Percentiles rank a stretch among this genome's conserved stretches.
Conservation (phyloP, 2,113 vertebrate genomes). For the Phocoena sinus region DNA sequence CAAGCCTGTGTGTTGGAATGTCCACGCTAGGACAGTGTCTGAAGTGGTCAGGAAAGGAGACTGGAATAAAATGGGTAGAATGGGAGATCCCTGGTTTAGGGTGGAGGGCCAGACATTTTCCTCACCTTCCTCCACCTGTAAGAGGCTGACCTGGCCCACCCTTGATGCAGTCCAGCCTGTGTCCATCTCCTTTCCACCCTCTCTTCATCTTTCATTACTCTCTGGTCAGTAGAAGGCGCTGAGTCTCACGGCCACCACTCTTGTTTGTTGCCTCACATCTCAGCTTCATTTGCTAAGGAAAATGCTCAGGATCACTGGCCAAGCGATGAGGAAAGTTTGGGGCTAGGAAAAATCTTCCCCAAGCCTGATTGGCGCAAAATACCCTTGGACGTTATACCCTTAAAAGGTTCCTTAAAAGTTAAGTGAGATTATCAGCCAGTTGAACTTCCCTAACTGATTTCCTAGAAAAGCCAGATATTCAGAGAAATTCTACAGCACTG, state of each 20-base stretch:
- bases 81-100: neutral
- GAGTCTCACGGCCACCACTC: neutral
- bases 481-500: slow-evolving; percentile 26
- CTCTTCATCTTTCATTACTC: neutral
- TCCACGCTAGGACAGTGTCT: neutral
- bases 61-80: neutral
- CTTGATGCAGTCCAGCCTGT: neutral
- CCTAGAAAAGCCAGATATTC: slow-evolving; percentile 56
- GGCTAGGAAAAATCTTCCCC: neutral
- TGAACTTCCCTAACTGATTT: slow-evolving; percentile 59
- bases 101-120: neutral
- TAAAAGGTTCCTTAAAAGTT: slow-evolving; percentile 54
- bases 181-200: neutral
- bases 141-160: neutral
- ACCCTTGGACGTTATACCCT: neutral
- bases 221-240: neutral
- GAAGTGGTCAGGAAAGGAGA: neutral
- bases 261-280: neutral
- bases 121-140: neutral
- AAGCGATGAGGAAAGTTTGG: neutral
- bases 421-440: slow-evolving; percentile 9
- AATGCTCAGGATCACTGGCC: neutral
- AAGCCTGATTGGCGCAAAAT: neutral
- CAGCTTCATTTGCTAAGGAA: neutral
- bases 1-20: neutral